Evolutionary conservation across 1,140 invertebrate genomes (phyloP), one percentile per base, ranked within the genome.

Genomic region (Tenebrio molitor): DNA sequence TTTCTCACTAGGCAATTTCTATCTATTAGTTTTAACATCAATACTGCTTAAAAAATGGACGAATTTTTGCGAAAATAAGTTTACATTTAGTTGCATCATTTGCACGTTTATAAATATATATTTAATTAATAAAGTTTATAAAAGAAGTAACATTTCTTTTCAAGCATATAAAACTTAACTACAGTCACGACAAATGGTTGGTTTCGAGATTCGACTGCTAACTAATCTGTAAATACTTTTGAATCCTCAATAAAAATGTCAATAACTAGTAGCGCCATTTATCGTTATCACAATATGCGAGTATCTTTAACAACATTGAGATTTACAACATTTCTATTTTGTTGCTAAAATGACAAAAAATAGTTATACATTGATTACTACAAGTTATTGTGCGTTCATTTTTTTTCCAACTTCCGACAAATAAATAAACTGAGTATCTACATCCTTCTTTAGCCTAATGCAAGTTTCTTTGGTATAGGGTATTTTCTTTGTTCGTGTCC

Each of bases 201-300:
- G 36, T 62, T 69, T 50, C 39, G 68, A 71, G 74, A 74, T 72
- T 74, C 73, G 65, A 21, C 53, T 42, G 34, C 5, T 58, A 29
- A 69, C 34, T 23, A 36, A 73, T 39, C 17, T 44, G 39, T 16
- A 73, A 1, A 70, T 65, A 39, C 5, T 46, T 29, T 29, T 23
- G 12, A 19, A 50, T 17, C 23, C 21, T 50, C 15, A 50, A 17
- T 50, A 14, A 39, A 39, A 39, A 39, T 39, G 36, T 39, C 36
- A 39, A 39, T 39, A 70, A 46, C 44, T 62, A 53, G 8, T 15
- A 64, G 41, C 46, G 62, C 73, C 67, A 74, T 75, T 76, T 72
- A 74, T 73, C 78, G 73, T 74, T 80, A 80, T 80, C 79, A 80
- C 79, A 80, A 74, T 72, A 77, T 75, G 73, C 77, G 76, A 79